Conservation (phyloP, 92 coral and sea anemone species). For the Ricordea florida region DNA sequence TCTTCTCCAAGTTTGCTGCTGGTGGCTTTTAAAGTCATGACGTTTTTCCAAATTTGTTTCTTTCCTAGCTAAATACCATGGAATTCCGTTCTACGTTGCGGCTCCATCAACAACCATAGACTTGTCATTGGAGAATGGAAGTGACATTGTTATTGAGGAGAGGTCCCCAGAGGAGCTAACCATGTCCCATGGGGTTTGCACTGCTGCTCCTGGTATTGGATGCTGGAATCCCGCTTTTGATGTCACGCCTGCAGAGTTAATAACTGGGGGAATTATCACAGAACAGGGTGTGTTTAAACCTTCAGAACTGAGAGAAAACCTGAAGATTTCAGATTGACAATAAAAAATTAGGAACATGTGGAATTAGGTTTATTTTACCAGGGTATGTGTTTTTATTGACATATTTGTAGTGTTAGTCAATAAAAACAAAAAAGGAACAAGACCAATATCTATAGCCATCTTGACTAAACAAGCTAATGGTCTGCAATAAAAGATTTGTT, state of each 20-base stretch:
- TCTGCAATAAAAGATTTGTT: too few relatives aligned
- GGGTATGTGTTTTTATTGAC: background rate
- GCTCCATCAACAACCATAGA: slow-evolving; percentile 90
- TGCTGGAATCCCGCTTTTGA: slow-evolving; percentile 99
- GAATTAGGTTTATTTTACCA: background rate
- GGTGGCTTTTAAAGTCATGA: background rate
- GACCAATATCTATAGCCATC: too few relatives aligned
- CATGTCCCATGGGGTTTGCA: slow-evolving; percentile 56
- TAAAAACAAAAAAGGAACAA: too few relatives aligned
- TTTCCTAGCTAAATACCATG: slow-evolving; percentile 81
- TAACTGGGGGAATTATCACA: slow-evolving; percentile 92
- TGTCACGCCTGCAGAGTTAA: slow-evolving; percentile 87
- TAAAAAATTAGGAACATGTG: background rate
- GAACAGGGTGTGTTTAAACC: slow-evolving; percentile 87
- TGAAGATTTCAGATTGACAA: background rate
- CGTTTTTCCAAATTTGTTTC: background rate
- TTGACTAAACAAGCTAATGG: too few relatives aligned
- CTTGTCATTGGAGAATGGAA: slow-evolving; percentile 67
- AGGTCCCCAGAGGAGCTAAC: slow-evolving; percentile 82
- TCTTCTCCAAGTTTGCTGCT: too few relatives aligned
- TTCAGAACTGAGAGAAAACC: slow-evolving; percentile 56
- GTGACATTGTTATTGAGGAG: slow-evolving; percentile 83
- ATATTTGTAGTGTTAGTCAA: background rate
- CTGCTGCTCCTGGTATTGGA: slow-evolving; percentile 84
- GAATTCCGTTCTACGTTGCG: slow-evolving; percentile 86